phyloP scores from a whole-genome alignment of 2,888 invertebrate genomes.

The Phania funesta region DNA sequence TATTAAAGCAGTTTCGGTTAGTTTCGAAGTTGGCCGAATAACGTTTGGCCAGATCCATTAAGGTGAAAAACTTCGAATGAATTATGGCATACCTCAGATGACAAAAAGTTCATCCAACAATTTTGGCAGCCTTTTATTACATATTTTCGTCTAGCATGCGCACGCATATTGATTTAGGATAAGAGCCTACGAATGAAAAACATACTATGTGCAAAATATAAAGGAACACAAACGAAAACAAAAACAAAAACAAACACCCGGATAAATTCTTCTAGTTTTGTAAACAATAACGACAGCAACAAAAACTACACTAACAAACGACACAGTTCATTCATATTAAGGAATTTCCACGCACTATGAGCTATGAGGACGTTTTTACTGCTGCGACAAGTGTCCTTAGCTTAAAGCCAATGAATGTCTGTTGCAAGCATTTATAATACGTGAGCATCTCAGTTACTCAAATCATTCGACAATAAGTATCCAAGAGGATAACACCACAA shows the following conservation, averaged over 20 bases:
- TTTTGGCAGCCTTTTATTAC: constrained; percentile 32
- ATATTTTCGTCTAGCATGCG: constrained; percentile 57
- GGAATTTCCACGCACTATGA: constrained; percentile 36
- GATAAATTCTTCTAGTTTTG: constrained; percentile 51
- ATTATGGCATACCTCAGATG: too few relatives aligned
- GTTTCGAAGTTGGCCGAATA: too few relatives aligned
- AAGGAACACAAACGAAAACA: constrained; percentile 20
- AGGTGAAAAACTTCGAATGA: too few relatives aligned
- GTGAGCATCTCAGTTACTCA: constrained; percentile 55
- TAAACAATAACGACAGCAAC: constrained; percentile 22
- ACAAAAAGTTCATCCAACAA: not conserved
- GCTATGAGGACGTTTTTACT: not conserved
- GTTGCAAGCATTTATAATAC: constrained; percentile 53
- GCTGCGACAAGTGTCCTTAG: constrained; percentile 59
- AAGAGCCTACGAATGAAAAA: constrained; percentile 41
- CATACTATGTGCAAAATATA: constrained; percentile 19
- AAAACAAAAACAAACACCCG: constrained; percentile 61
- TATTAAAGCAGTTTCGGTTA: too few relatives aligned
- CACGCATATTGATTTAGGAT: constrained; percentile 69
- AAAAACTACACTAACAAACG: constrained; percentile 30
- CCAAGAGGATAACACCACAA: constrained; percentile 63
- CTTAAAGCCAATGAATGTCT: constrained; percentile 49
- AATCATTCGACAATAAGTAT: constrained; percentile 67
- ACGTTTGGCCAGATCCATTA: too few relatives aligned
- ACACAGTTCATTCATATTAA: constrained; percentile 57